A percentile compares a stretch with the other conserved stretches of the same genome.
These are phyloP conservation scores for Pemphigus obesinymphae DNA, from an alignment of 1,140 invertebrate genomes.

Conservation along the genomic window DNA sequence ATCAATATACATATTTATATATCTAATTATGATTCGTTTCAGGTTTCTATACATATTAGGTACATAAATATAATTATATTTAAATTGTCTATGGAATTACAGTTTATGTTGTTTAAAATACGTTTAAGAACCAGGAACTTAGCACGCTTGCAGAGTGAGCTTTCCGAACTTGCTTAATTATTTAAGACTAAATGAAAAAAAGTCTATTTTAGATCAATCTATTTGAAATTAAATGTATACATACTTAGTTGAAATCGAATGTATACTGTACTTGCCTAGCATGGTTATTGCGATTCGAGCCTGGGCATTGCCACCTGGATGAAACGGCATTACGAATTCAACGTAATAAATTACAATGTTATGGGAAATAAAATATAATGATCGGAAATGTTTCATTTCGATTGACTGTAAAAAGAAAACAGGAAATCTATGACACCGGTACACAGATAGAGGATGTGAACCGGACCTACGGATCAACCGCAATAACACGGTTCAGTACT, in stretches of 20 bases:
- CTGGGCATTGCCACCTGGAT: not conserved
- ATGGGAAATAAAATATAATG: not conserved
- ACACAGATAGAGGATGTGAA: conserved; percentile 1
- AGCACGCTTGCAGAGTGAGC: no score
- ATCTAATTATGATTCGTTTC: no score
- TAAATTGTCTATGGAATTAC: no score
- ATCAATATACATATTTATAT: no score
- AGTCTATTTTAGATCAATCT: no score
- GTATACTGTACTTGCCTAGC: not conserved
- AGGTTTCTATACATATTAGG: no score
- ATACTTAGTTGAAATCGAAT: not conserved
- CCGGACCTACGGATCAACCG: conserved; percentile 38
- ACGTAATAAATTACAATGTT: not conserved
- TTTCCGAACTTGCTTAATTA: no score
- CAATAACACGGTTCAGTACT: conserved; percentile 17
- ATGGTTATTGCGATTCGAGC: not conserved
- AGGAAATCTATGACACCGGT: conserved; percentile 28
- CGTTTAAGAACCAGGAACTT: no score
- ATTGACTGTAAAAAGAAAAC: conserved; percentile 35
- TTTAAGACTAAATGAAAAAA: no score
- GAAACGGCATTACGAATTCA: conserved; percentile 9
- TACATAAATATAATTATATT: no score
- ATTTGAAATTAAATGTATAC: not conserved
- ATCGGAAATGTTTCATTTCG: not conserved
- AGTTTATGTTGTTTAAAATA: no score